Base-by-base conservation (phyloP, 2,113 vertebrate species). In the Daboia siamensis region DNA sequence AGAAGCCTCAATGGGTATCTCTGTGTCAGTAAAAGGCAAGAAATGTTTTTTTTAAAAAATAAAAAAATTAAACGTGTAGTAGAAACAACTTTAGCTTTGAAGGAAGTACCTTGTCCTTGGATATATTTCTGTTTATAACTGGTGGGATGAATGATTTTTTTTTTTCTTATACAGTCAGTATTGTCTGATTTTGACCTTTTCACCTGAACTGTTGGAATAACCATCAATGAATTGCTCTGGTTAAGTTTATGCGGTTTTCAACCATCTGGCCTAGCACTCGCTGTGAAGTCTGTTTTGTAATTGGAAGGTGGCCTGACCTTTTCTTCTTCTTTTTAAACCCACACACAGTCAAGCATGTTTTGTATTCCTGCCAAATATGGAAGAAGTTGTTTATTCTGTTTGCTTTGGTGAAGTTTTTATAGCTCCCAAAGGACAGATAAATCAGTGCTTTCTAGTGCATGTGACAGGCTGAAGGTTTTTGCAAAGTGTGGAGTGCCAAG, bases 1-100 rank as follows among this genome's bases (percentile, higher is more conserved):
- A 0, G 99, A 99, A 94, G 98, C 99, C 0, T 97, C 99, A 92
- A 99, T 99, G 99, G 99, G 99, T 64, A 97, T 99, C 91, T 98
- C 99, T 0, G 97, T 99, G 95, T 98, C 97, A 0, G 98, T 98
- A n/a, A 99, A 98, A 99, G 99, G 99, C 98, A 97, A 96, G 97
- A 93, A 91, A 92, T 52, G 91, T 55, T 51, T 20, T 1, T 1
- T 69, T 51, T n/a, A 20, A 39, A 69, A 69, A n/a, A 1, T 7
- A 59, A 51, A 51, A 51, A 46, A 46, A 57, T 51, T n/a, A n/a
- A n/a, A n/a, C n/a, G 44, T 91, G 84, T 52, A 23, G 10, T 90
- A 80, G 44, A 33, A 90, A 84, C 10, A 59, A 84, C n/a, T 33
- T 15, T 89, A 39, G 11, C n/a, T 59, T 51, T 84, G 17, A 55